A percentile compares a stretch with the other conserved stretches of the same genome.
These are phyloP conservation scores for Saccostrea glomerata DNA, from an alignment of 1,140 invertebrate species.

Conservation along the genomic window DNA sequence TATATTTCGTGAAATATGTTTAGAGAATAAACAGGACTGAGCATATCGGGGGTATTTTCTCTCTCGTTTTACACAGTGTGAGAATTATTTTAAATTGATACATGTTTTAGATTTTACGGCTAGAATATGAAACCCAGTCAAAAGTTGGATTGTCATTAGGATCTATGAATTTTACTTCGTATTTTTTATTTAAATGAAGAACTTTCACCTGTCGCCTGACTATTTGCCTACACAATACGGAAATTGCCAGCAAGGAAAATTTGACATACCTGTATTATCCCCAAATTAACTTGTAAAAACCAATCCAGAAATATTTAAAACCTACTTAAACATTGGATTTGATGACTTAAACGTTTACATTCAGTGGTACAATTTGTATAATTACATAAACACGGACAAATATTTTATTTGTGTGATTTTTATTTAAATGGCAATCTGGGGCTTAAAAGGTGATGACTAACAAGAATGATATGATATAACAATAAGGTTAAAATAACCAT, in stretches of 20 bases:
- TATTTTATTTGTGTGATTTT: slow-evolving; percentile 23
- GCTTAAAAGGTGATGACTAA: neutral
- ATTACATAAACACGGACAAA: slow-evolving; percentile 25
- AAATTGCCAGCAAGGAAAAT: neutral
- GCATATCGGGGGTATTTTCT: no score
- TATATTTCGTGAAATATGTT: no score
- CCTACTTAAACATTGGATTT: slow-evolving; percentile 28
- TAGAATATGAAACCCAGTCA: no score
- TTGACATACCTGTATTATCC: neutral
- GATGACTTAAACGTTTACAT: neutral
- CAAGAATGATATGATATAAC: slow-evolving; percentile 25
- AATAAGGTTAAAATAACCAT: neutral
- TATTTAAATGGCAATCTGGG: slow-evolving; percentile 7
- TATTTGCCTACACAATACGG: neutral
- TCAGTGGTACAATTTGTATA: neutral
- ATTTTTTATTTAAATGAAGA: neutral
- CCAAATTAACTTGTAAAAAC: slow-evolving; percentile 19
- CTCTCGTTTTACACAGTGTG: no score
- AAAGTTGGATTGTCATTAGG: no score
- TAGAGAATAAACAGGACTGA: no score
- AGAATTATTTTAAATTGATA: no score
- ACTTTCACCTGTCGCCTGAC: slow-evolving; percentile 20
- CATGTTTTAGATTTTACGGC: no score
- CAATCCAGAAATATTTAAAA: slow-evolving; percentile 29
- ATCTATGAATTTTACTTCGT: no score